Evolutionary conservation across 2,888 invertebrate genomes (phyloP).

Genomic region (Drosophila prostipennis): DNA sequence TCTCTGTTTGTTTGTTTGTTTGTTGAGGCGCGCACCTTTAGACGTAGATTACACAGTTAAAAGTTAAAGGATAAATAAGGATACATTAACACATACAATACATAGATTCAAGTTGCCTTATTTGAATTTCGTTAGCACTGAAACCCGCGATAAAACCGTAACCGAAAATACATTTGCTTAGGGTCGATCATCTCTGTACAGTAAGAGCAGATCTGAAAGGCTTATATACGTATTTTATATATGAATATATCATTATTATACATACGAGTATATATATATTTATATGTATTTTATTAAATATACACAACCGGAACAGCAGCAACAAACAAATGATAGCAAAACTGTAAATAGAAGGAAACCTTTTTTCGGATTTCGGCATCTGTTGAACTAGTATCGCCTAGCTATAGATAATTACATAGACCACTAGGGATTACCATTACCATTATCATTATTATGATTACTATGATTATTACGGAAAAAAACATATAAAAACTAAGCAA

Average conservation of each 20-base stretch:
- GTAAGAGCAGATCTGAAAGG: constrained; percentile 19
- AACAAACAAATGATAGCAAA: constrained; percentile 21
- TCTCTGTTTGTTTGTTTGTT: constrained; percentile 33
- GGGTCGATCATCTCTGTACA: constrained; percentile 18
- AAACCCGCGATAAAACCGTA: constrained; percentile 30
- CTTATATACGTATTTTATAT: constrained; percentile 69
- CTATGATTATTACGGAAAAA: constrained; percentile 64
- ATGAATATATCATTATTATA: constrained; percentile 70
- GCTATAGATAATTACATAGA: constrained; percentile 59
- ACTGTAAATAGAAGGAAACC: constrained; percentile 32
- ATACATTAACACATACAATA: constrained; percentile 50
- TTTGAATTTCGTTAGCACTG: constrained; percentile 78
- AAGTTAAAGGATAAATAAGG: constrained; percentile 39
- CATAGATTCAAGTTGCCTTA: constrained; percentile 80
- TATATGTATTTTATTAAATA: constrained; percentile 64
- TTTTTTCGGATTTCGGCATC: constrained; percentile 43
- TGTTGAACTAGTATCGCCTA: constrained; percentile 37
- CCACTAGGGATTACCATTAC: constrained; percentile 62
- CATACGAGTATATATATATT: constrained; percentile 57
- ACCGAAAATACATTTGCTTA: constrained; percentile 32
- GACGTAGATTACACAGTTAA: constrained; percentile 20
- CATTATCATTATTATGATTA: constrained; percentile 61
- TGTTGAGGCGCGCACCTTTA: constrained; percentile 45
- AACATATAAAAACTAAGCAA: constrained; percentile 38
- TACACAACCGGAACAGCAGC: constrained; percentile 35